Base-by-base conservation (phyloP, 2,888 invertebrate species). In the Stenotaenia linearis region DNA sequence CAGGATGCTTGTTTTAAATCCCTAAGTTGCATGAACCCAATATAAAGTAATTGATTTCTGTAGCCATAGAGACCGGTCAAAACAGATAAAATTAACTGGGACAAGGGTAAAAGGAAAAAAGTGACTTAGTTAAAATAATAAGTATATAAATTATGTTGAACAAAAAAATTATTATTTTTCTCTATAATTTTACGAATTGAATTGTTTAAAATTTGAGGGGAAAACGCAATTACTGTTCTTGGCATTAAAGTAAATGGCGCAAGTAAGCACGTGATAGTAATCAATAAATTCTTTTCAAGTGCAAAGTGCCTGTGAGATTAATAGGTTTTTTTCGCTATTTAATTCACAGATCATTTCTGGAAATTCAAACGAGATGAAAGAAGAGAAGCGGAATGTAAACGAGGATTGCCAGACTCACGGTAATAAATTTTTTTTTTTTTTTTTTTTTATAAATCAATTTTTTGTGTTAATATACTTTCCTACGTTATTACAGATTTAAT, bases 1-100 rank as follows among this genome's bases (percentile, higher is more conserved):
- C 12, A 69, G 28, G 69, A 69, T 69, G 15, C 69, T 69, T 69
- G 69, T 69, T 28, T 69, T 45, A 45, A 45, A 15, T 45, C 45
- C 18, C 69, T 28, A 69, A 69, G 69, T 69, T 69, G 69, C 69
- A 69, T 69, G 69, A 69, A 69, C 69, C 69, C 28, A 28, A n/a
- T 28, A 69, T 69, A 69, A 25, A 69, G 12, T 69, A 25, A 69
- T 69, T 69, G 69, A 69, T 69, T 56, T 12, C 12, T 15, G 69
- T 69, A 69, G 25, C 69, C 69, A 69, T 69, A 69, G 69, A 69
- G 69, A 69, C 69, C 1, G n/a, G n/a, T 69, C 15, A 28, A 69
- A 69, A 69, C 69, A 69, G 12, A 25, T 7, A 69, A 25, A 25
- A 69, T 1, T 25, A 69, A 28, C 5, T 25, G 6, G 69, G 69